Conservation (phyloP, 1,140 invertebrate species). For the Lepidotrigona ventralis region DNA sequence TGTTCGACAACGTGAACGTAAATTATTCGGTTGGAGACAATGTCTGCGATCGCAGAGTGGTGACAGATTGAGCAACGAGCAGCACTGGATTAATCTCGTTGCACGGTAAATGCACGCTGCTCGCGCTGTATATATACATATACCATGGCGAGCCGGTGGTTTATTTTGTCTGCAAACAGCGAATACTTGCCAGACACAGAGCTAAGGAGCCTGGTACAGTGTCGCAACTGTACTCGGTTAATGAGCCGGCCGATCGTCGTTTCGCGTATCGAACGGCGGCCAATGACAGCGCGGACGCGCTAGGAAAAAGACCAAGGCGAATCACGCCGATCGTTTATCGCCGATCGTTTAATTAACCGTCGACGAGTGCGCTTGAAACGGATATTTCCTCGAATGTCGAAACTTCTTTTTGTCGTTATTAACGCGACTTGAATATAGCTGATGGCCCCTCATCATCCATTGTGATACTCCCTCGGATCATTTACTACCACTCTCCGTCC, state of each 20-base stretch:
- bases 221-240: constrained; percentile 60
- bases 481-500: neutral
- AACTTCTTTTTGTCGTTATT: neutral
- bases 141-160: constrained; percentile 29
- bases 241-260: constrained; percentile 68
- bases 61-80: constrained; percentile 49
- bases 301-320: constrained; percentile 23
- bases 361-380: neutral
- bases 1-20: constrained; percentile 2
- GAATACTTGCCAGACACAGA: constrained; percentile 37
- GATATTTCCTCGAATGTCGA: neutral
- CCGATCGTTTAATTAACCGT: constrained; percentile 30
- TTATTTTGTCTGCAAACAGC: constrained; percentile 64
- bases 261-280: constrained; percentile 57
- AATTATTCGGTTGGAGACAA: constrained; percentile 57
- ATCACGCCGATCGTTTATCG: neutral
- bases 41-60: constrained; percentile 33
- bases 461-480: neutral
- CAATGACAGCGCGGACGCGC: constrained; percentile 34
- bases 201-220: constrained; percentile 27
- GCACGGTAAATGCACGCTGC: constrained; percentile 47
- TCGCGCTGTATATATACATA: constrained; percentile 11
- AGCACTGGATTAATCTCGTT: constrained; percentile 53
- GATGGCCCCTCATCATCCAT: neutral
- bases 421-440: neutral